These are phyloP conservation scores for Molanna angustata DNA, from an alignment of 2,888 invertebrate genomes.

Conservation along the genomic window DNA sequence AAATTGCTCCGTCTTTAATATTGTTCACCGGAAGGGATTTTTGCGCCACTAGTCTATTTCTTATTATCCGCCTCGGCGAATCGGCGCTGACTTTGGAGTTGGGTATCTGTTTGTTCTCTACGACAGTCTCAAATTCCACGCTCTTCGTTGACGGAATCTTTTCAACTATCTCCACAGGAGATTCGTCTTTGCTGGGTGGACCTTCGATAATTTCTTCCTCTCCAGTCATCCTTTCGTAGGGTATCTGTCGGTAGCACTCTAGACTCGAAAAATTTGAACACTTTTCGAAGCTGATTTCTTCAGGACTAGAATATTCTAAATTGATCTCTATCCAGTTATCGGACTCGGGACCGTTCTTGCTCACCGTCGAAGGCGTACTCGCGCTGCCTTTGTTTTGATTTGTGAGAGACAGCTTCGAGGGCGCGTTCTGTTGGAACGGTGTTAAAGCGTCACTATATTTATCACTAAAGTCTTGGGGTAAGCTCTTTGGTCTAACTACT, in stretches of 20 bases:
- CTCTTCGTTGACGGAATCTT: constrained; percentile 31
- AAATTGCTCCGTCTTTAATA: constrained; percentile 37
- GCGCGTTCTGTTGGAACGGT: constrained; percentile 39
- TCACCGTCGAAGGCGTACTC: constrained; percentile 34
- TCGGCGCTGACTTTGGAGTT: constrained; percentile 43
- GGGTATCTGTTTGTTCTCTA: constrained; percentile 36
- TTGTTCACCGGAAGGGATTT: constrained; percentile 49
- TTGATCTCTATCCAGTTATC: constrained; percentile 75
- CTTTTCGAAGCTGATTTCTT: constrained; percentile 59
- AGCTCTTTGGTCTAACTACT: constrained; percentile 28
- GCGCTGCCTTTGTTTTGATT: constrained; percentile 33
- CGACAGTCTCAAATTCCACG: constrained; percentile 38
- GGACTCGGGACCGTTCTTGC: constrained; percentile 41
- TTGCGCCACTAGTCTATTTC: constrained; percentile 44
- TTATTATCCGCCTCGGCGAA: constrained; percentile 43
- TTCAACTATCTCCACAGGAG: constrained; percentile 29
- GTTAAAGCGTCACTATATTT: constrained; percentile 33
- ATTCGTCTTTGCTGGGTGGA: constrained; percentile 42
- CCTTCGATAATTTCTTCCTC: constrained; percentile 39
- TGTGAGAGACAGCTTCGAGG: constrained; percentile 35
- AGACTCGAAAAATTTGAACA: constrained; percentile 50
- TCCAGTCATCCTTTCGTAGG: constrained; percentile 45
- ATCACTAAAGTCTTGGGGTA: constrained; percentile 32
- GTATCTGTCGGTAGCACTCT: constrained; percentile 43
- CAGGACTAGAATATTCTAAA: constrained; percentile 66